phyloP scores from a whole-genome alignment of 2,797 vertebrate genomes.

The Chaunax sp. region DNA sequence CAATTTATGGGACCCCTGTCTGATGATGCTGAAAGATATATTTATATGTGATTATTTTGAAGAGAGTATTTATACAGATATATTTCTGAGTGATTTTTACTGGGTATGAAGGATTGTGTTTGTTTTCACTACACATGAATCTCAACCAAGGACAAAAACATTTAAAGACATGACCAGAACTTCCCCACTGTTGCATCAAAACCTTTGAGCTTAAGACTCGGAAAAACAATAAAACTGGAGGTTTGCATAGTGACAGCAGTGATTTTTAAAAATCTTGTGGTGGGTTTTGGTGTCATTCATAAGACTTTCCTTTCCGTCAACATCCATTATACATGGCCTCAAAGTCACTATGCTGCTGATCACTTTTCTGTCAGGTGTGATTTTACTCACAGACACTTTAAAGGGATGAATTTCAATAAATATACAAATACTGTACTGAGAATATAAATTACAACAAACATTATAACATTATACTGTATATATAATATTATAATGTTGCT shows the following conservation, averaged over 20 bases:
- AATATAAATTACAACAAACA: conserved; percentile 54
- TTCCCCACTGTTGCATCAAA: conserved; percentile 54
- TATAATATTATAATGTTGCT: conserved; percentile 56
- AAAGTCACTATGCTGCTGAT: conserved; percentile 70
- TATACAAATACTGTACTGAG: conserved; percentile 57
- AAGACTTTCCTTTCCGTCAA: conserved; percentile 51
- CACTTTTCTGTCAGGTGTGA: conserved; percentile 51
- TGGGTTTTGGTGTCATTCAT: conserved; percentile 53
- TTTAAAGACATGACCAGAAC: conserved; percentile 64
- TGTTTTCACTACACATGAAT: conserved; percentile 52
- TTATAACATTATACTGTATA: conserved; percentile 53
- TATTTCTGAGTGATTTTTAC: conserved; percentile 76
- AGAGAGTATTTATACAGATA: conserved; percentile 78
- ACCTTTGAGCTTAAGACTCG: conserved; percentile 8
- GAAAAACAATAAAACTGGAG: conserved; percentile 54
- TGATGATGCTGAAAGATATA: conserved; percentile 58
- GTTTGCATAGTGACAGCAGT: conserved; percentile 51
- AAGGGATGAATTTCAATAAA: conserved; percentile 54
- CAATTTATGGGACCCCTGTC: conserved; percentile 39
- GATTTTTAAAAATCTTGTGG: conserved; percentile 59
- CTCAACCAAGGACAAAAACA: conserved; percentile 30
- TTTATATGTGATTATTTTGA: conserved; percentile 72
- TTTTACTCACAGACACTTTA: conserved; percentile 64
- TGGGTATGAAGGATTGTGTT: conserved; percentile 51
- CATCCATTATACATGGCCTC: conserved; percentile 60